These are phyloP conservation scores for Peribatodes rhomboidaria DNA, from an alignment of 2,888 invertebrate species.

Conservation along the genomic window DNA sequence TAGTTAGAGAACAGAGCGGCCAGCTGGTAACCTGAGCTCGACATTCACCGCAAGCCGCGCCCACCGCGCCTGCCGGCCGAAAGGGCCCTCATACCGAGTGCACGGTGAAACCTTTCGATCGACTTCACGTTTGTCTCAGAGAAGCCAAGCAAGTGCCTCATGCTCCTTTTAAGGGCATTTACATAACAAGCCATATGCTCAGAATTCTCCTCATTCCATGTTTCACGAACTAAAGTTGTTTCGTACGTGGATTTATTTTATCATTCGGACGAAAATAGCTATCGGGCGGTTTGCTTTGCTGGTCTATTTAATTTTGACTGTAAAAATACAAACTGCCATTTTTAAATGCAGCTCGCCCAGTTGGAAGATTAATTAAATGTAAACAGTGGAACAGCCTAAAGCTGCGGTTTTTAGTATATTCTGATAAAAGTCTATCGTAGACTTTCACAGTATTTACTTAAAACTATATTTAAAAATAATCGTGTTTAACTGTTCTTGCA, in stretches of 20 bases:
- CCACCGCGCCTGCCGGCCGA: conserved; percentile 41
- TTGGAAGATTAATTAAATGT: conserved; percentile 38
- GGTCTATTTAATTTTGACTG: background rate
- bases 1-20: conserved; percentile 40
- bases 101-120: conserved; percentile 76
- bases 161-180: conserved; percentile 11
- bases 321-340: conserved; percentile 20
- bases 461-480: too few species aligned
- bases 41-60: conserved; percentile 51
- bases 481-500: too few species aligned
- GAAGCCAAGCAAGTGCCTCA: conserved; percentile 67
- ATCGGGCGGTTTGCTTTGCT: background rate
- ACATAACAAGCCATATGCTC: conserved; percentile 32
- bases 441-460: too few species aligned
- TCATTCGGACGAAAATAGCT: background rate
- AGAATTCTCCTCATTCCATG: background rate
- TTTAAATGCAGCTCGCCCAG: conserved; percentile 26
- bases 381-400: conserved; percentile 18
- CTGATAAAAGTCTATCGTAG: conserved; percentile 22
- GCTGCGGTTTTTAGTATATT: conserved; percentile 16
- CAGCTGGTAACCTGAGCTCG: conserved; percentile 57
- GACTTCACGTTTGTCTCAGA: conserved; percentile 65
- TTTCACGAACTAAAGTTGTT: conserved; percentile 6
- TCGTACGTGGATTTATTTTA: background rate
- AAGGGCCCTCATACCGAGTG: conserved; percentile 37